Evolutionary conservation across 2,113 vertebrate species (phyloP), one percentile per base, ranked within the genome.

Genomic region (Callipepla squamata): DNA sequence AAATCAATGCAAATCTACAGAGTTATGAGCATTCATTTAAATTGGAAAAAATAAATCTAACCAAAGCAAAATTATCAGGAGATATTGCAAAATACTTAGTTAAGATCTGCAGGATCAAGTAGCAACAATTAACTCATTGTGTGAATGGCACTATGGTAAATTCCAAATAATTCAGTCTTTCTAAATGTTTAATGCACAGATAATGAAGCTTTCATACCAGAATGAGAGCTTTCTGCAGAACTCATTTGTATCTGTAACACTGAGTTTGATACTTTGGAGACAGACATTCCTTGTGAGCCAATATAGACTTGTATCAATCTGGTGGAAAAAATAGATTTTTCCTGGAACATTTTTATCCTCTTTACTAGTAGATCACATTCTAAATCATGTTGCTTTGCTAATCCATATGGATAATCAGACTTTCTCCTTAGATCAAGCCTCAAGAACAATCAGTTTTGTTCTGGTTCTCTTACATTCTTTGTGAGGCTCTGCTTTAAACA

Each of bases 181-280:
- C 23, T 45, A 85, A 92, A 53, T 63, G 3, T 38, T 67, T 62
- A 15, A n/a, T 80, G 67, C 20, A 63, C 21, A 70, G 36, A 74
- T 70, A 82, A 91, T 25, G 9, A 21, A 69, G 42, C 25, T 82
- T 94, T 87, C 69, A 90, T 59, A 66, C 55, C 47, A 63, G 63
- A 30, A 30, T 21, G 42, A 11, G 26, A 81, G 25, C 28, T 79
- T 91, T 80, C 8, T n/a, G 26, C 50, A 73, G 18, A 19, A 57
- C 51, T 80, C 28, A 19, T 67, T 69, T 77, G 7, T 80, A 36
- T 83, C 89, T 88, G 15, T 13, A 83, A 48, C 7, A 40, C 47
- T 80, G 81, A 80, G 34, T 90, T 93, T 78, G 6, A 51, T 90
- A 72, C 81, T 96, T 90, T 70, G 20, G 59, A 96, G 38, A 26